A percentile compares a stretch with the other conserved stretches of the same genome.
These are phyloP conservation scores for Galeruca laticollis DNA, from an alignment of 2,888 invertebrate species.

Conservation along the genomic window DNA sequence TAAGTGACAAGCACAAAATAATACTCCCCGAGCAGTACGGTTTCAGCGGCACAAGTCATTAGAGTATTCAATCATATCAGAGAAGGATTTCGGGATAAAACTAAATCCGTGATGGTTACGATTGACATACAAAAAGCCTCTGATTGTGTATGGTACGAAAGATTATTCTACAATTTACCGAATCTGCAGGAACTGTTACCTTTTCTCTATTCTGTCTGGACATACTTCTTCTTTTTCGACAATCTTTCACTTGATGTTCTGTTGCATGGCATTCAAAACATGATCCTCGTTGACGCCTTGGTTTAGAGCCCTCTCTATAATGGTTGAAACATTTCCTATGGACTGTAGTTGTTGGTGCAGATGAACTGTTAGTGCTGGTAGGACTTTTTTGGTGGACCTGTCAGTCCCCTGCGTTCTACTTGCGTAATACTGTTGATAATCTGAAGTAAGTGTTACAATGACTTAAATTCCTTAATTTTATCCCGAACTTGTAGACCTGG, in stretches of 20 bases:
- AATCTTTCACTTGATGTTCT: constrained; percentile 1
- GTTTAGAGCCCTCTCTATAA: not conserved
- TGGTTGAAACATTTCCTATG: not conserved
- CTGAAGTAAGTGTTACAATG: too few species aligned
- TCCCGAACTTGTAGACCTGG: not conserved
- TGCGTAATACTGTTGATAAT: not conserved
- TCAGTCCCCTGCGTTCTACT: not conserved
- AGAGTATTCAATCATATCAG: too few species aligned
- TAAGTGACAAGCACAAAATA: too few species aligned
- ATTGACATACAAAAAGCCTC: too few species aligned
- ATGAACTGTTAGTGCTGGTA: not conserved
- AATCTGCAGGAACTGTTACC: not conserved
- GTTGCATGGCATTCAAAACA: not conserved
- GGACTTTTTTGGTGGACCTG: not conserved
- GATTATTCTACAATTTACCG: too few species aligned
- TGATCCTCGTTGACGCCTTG: too few species aligned
- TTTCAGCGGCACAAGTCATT: too few species aligned
- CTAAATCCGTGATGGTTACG: too few species aligned
- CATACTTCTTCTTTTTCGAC: not conserved
- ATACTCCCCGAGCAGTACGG: too few species aligned
- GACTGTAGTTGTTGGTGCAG: not conserved
- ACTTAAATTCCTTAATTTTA: not conserved
- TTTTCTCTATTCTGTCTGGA: not conserved
- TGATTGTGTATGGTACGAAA: too few species aligned
- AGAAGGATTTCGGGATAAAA: too few species aligned